phyloP scores from a whole-genome alignment of 2,888 invertebrate species.

The Galeopsomyia nigrocyanea region DNA sequence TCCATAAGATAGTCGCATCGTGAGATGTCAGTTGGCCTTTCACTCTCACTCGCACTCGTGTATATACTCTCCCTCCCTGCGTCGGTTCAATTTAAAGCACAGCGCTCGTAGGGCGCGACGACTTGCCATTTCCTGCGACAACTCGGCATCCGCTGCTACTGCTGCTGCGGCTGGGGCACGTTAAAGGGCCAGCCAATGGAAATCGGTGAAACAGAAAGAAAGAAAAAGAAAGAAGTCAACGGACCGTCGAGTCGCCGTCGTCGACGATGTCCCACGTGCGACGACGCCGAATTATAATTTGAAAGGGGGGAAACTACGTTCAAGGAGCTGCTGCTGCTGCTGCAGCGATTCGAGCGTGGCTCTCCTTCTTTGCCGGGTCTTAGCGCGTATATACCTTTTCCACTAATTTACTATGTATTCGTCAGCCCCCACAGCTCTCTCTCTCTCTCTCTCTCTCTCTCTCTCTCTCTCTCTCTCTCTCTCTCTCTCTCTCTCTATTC shows the following conservation, averaged over 20 bases:
- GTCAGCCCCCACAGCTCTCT: too few species aligned
- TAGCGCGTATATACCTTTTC: background rate
- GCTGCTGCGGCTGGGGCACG: too few species aligned
- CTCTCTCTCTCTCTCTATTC: too few species aligned
- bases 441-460: too few species aligned
- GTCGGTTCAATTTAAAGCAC: constrained; percentile 14
- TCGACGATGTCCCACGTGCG: background rate
- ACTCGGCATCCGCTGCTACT: constrained; percentile 13
- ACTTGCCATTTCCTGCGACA: constrained; percentile 20
- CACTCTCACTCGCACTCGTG: background rate
- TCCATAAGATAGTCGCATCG: too few species aligned
- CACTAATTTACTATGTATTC: too few species aligned
- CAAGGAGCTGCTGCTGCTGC: too few species aligned
- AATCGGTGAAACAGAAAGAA: constrained; percentile 11
- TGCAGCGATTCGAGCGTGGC: too few species aligned
- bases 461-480: too few species aligned
- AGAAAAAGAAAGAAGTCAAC: background rate
- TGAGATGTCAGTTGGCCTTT: constrained; percentile 14
- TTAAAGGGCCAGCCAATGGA: background rate
- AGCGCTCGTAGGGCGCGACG: constrained; percentile 5
- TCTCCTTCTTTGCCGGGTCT: background rate
- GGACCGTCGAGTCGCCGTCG: background rate
- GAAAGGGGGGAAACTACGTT: background rate
- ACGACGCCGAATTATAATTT: constrained; percentile 12
- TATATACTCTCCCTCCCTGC: background rate